Base-by-base conservation (phyloP, 2,888 invertebrate species). In the Drosophila hamatofila region DNA sequence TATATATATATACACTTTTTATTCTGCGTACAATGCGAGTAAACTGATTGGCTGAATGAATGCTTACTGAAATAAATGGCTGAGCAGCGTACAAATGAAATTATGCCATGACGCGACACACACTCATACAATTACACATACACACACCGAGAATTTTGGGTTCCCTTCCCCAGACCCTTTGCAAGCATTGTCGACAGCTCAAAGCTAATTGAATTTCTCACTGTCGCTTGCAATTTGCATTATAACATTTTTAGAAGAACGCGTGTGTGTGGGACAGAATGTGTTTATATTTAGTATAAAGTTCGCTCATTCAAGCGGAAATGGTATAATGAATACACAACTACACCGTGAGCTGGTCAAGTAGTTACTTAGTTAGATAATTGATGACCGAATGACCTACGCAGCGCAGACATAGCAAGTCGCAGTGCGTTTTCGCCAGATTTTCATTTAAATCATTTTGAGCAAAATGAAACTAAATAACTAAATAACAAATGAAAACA, bases 221-320 rank as follows among this genome's bases (percentile, higher is more conserved):
- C 91, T 90, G 91, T 89, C 89, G 89, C 82, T 88, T 78, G 83
- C 89, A 91, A 91, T 89, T 91, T 87, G 73, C 83, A 91, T 90
- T 91, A 89, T 89, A 85, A 77, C 87, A 83, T 82, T 89, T 90
- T 78, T 83, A 81, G 72, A 81, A 80, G 71, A 75, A 64, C n/a
- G 48, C 21, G 52, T 35, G 37, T 30, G 41, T 27, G 49, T 68
- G 59, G 44, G 42, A 52, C 64, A 66, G 71, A 57, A 51, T 72
- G 60, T 64, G 55, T 72, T 81, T 67, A 66, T 88, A 78, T 81
- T 87, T 87, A 81, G 76, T 78, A 67, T 72, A 77, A 69, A 76
- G 77, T 73, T 84, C 81, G 81, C 78, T 76, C 72, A 88, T 85
- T 83, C 74, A 83, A 80, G 85, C 90, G 90, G 89, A 91, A 87